Base-by-base conservation (phyloP, 2,113 vertebrate genomes). In the Penelope pileata region DNA sequence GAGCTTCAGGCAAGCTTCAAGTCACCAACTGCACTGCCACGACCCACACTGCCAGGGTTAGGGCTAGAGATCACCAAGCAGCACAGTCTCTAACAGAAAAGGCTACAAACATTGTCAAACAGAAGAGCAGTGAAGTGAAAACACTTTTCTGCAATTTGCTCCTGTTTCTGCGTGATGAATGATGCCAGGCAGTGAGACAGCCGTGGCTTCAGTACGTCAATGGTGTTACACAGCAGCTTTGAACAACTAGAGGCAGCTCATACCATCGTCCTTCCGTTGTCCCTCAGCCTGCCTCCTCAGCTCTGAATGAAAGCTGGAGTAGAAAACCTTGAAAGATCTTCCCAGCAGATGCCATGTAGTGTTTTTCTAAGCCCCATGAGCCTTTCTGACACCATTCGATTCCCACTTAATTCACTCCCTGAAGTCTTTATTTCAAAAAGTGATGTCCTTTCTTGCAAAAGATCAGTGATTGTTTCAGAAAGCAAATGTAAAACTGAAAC, bases 351-450 rank as follows among this genome's bases (percentile, higher is more conserved):
- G 17, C 45, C 29, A 91, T 13, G 76, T 73, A 10, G 40, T 3
- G 12, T 88, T 58, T 45, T 88, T 34, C 15, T 53, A 32, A 63
- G 15, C 19, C 32, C 26, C 0, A 30, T 12, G 0, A 54, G 32
- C 58, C 18, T 4, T 80, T 53, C 27, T 4, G 4, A 67, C 38
- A 67, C 3, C 14, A 53, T 17, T 66, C 38, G 9, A 42, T 80
- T 77, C 36, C 24, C 9, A 10, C n/a, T 83, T 83, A 27, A 29
- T 73, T 63, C 22, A 48, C 5, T 48, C 18, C 13, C 60, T 47
- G 16, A 66, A 83, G 29, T 77, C 45, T 51, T 36, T 43, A 85
- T 69, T 45, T 84, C 48, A 83, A 56, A 18, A 94, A 88, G 27
- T 14, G 73, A 38, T 11, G 34, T 83, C 34, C 36, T 54, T 62